phyloP scores from a whole-genome alignment of 23 tunicate species.

The Halocynthia roretzi region DNA sequence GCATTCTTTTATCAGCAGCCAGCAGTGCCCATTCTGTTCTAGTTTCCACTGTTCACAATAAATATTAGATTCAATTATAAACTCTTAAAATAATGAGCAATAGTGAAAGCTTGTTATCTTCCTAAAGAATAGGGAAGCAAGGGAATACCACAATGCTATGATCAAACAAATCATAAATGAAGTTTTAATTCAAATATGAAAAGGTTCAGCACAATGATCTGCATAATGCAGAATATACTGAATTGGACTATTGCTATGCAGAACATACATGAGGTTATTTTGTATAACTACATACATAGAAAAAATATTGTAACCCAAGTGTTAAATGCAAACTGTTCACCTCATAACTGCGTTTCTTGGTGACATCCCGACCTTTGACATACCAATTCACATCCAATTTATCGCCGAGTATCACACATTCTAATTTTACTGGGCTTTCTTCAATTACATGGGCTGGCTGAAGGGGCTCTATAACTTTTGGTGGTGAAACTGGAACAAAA shows the following conservation, averaged over 20 bases:
- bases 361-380: conserved; percentile 57
- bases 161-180: too few species aligned
- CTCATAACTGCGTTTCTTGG: conserved; percentile 44
- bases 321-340: conserved; percentile 8
- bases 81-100: too few species aligned
- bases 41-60: conserved; percentile 41
- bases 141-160: too few species aligned
- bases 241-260: too few species aligned
- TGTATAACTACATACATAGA: too few species aligned
- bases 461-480: conserved; percentile 79
- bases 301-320: not conserved
- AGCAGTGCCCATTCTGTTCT: conserved; percentile 56
- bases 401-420: conserved; percentile 75
- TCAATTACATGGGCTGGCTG: conserved; percentile 90
- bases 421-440: conserved; percentile 75
- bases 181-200: too few species aligned
- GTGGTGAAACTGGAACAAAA: conserved; percentile 70
- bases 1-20: conserved; percentile 53
- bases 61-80: too few species aligned
- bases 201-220: too few species aligned
- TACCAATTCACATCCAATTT: conserved; percentile 76
- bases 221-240: too few species aligned
- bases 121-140: too few species aligned
- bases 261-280: too few species aligned
- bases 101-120: too few species aligned